phyloP scores from a whole-genome alignment of 2,888 invertebrate genomes.

The Lobophora halterata region DNA sequence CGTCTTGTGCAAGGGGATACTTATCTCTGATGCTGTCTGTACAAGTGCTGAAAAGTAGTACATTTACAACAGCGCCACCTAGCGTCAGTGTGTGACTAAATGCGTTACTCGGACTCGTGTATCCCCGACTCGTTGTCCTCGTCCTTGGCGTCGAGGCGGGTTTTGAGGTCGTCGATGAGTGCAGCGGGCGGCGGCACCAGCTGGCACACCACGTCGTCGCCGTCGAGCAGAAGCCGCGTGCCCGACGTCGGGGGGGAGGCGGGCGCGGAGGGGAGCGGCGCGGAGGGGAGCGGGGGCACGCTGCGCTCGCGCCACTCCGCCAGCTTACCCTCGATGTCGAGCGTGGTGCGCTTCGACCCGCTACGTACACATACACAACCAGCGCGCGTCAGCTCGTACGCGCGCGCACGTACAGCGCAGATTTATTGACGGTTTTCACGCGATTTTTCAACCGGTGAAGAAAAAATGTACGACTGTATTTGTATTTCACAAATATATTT shows the following conservation, averaged over 20 bases:
- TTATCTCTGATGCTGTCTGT: too few relatives aligned
- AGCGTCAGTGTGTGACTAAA: background rate
- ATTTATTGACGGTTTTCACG: constrained; percentile 13
- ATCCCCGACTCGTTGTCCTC: constrained; percentile 74
- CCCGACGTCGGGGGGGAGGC: constrained; percentile 33
- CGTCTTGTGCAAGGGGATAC: too few relatives aligned
- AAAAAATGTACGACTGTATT: too few relatives aligned
- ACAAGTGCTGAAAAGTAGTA: too few relatives aligned
- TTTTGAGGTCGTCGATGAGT: constrained; percentile 69
- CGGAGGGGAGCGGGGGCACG: constrained; percentile 36
- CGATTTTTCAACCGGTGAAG: too few relatives aligned
- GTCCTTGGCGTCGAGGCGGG: constrained; percentile 69
- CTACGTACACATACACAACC: too few relatives aligned
- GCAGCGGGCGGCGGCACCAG: constrained; percentile 58
- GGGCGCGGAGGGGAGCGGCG: constrained; percentile 22
- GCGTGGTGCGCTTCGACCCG: constrained; percentile 74
- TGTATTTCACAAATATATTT: too few relatives aligned
- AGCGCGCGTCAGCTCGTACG: too few relatives aligned
- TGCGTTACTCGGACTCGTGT: constrained; percentile 68
- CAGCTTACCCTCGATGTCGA: constrained; percentile 78
- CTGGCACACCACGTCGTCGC: constrained; percentile 61
- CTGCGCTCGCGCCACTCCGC: constrained; percentile 67
- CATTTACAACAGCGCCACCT: too few relatives aligned
- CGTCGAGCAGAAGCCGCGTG: constrained; percentile 55
- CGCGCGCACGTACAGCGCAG: background rate